Conservation (phyloP, 2,113 vertebrate species). For the Butorides virescens region DNA sequence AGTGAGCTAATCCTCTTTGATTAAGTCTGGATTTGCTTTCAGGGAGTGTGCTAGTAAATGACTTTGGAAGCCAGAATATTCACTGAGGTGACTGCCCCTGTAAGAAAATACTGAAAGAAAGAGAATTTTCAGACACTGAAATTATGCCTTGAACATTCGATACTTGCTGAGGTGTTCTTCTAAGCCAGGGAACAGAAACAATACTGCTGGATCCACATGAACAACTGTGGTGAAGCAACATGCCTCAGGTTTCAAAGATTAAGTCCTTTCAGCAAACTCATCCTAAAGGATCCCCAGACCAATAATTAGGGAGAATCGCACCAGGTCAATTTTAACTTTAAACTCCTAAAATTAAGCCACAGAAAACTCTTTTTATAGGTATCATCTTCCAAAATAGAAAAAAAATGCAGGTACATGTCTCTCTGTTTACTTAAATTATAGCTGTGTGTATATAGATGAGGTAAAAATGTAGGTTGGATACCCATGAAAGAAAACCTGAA, state of each 20-base stretch:
- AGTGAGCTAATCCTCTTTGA: not conserved
- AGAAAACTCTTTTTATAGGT: not conserved
- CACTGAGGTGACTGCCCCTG: not conserved
- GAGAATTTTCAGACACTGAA: not conserved
- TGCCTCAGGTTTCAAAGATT: not conserved
- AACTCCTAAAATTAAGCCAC: not conserved
- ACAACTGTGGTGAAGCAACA: not conserved
- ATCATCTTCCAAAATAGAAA: not conserved
- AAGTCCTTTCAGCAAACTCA: not conserved
- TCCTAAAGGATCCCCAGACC: not conserved
- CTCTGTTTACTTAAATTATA: not conserved
- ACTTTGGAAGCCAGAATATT: not conserved
- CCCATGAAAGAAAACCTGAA: not conserved
- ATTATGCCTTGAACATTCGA: not conserved
- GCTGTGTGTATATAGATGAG: not conserved
- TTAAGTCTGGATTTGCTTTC: slow-evolving; percentile 5
- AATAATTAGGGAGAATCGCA: not conserved
- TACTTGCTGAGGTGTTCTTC: not conserved
- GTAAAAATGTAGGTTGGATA: not conserved
- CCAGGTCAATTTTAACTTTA: not conserved
- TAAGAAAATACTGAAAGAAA: not conserved
- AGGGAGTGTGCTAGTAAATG: not conserved
- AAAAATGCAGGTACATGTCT: not conserved
- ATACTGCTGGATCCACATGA: not conserved
- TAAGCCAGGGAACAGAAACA: not conserved